Base-by-base conservation (phyloP, 2,113 vertebrate genomes). In the Acrocephalus arundinaceus region DNA sequence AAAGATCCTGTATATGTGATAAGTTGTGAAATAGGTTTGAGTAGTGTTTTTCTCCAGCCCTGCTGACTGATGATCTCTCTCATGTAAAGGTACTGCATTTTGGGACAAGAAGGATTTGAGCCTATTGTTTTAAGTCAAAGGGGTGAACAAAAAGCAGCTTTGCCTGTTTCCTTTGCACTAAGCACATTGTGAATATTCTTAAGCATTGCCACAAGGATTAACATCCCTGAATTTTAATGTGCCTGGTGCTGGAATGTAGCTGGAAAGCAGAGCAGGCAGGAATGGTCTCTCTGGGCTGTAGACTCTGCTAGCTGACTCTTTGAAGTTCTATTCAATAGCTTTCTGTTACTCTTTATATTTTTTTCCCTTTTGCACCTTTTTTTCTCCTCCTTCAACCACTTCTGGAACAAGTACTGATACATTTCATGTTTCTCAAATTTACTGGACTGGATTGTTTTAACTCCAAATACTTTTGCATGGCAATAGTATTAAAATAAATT, bases 151-250 rank as follows among this genome's bases (percentile, higher is more conserved):
- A 96, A 92, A 88, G 63, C 79, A 87, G 96, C 93, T 97, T 94
- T 97, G 91, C 81, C 52, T 45, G 15, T 77, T 93, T 94, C 54
- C 55, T 95, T 96, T 78, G 85, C 57, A 71, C 87, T 88, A 96
- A 97, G 90, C 78, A 93, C 94, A 93, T 87, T 95, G 92, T 94
- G 96, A 88, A 96, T 90, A 94, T 95, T 92, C 93, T 95, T 96
- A 93, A 93, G 94, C 68, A 85, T 87, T 92, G 93, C 86, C 83
- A 94, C 85, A 71, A 93, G 95, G 97, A 97, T 97, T 96, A 97
- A 87, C 92, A 95, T 93, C 92, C 74, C 77, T 95, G 95, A 91
- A 93, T 96, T 96, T 94, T 95, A 97, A 97, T 96, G 94, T 85
- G 89, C 93, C 78, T 79, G 68, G 65, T 75, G 87, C 83, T 55